Evolutionary conservation across 2,888 invertebrate genomes (phyloP), one percentile per base, ranked within the genome.

Genomic region (Ennomos quercinarius): DNA sequence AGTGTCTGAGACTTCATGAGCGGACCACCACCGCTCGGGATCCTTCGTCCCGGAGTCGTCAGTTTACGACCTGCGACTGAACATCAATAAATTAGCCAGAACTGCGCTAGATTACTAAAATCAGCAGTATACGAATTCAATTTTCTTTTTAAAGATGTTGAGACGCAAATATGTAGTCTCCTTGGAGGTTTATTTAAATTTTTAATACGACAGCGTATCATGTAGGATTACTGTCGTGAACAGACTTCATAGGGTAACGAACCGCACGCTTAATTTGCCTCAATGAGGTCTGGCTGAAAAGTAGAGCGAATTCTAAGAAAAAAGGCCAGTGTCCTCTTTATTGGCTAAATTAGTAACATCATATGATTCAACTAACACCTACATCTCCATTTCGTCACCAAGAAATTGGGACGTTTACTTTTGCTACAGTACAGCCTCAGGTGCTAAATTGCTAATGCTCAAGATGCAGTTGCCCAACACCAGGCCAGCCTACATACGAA

Each of bases 1-100:
- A 98, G 89, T 2, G 97, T 98, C 89, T 97, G 97, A 48, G 97
- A 97, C 88, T 97, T 97, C 83, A 96, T 96, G 63, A 95, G 93
- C 8, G 95, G 94, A 0, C 94, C 93, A 9, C 95, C 93, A 8
- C 94, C 92, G 63, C 95, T 94, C 2, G 94, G 91, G 39, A 94
- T 89, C 49, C 96, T 93, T 68, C 96, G 95, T 11, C 95, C 95
- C n/a, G 95, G 95, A 39, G 96, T 94, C 9, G 95, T 95, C 63
- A 97, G 85, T 86, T 97, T 97, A 68, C 96, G 95, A 8, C 97
- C 97, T 66, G 96, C 96, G 72, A 96, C 97, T 97, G 63, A 35
- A 50, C 47, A 43, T 6, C 13, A 27, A n/a, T 3, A 12, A 27
- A 10, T 35, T 10, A 37, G 12, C n/a, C 1, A 0, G 13, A 10